phyloP scores from a whole-genome alignment of 2,888 invertebrate genomes.

The Drosophila subquinaria region DNA sequence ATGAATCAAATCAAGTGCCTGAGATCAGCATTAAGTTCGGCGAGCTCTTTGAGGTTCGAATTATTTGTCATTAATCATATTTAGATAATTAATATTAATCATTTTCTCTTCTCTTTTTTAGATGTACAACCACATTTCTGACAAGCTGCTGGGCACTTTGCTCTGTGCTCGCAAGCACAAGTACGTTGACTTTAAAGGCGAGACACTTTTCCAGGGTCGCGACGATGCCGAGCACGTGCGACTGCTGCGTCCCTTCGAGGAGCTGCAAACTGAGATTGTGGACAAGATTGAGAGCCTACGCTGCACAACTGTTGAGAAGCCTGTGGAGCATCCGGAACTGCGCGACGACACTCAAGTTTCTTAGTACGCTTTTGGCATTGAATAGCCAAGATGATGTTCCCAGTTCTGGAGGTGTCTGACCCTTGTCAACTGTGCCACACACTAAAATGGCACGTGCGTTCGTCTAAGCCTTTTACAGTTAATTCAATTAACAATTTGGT shows the following conservation, averaged over 20 bases:
- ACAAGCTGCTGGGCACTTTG: conserved; percentile 97
- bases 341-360: conserved; percentile 17
- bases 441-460: conserved; percentile 56
- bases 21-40: conserved; percentile 53
- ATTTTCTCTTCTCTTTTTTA: conserved; percentile 82
- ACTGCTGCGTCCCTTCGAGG: conserved; percentile 90
- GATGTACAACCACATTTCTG: conserved; percentile 95
- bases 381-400: neutral
- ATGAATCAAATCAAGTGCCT: neutral
- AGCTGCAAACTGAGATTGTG: conserved; percentile 89
- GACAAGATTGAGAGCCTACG: conserved; percentile 87
- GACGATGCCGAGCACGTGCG: conserved; percentile 95
- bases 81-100: too few species aligned
- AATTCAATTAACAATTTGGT: conserved; percentile 68
- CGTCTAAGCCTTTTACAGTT: conserved; percentile 58
- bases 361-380: conserved; percentile 28
- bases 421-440: conserved; percentile 47
- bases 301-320: conserved; percentile 29
- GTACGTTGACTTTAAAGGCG: conserved; percentile 95
- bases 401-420: conserved; percentile 38
- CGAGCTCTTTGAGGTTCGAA: conserved; percentile 58
- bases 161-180: conserved; percentile 95
- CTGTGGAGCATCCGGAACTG: conserved; percentile 26
- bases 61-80: too few species aligned
- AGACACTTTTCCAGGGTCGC: conserved; percentile 95